Evolutionary conservation across 2,888 invertebrate genomes (phyloP), one percentile per base, ranked within the genome.

Genomic region (Dasysyrphus albostriatus): DNA sequence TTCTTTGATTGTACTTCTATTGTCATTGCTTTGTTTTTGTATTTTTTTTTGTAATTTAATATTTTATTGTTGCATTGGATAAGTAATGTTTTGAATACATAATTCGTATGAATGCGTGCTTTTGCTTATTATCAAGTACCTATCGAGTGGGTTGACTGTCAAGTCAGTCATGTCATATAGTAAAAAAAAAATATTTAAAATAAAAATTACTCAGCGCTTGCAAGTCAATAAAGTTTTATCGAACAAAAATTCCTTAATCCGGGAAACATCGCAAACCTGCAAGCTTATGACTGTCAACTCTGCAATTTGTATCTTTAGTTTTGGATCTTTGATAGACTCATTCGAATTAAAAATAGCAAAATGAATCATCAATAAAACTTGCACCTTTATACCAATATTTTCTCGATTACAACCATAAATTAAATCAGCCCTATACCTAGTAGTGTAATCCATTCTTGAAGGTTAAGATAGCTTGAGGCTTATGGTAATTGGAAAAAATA

Each of bases 1-100:
- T 24, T 77, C 56, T 56, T 34, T 49, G 67, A 78, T 76, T 67
- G n/a, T n/a, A 67, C 59, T 65, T 58, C 12, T 51, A 37, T 51
- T 47, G 58, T 65, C 39, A 54, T 29, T 54, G 47, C 3, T 37
- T 37, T 10, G 12, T 63, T 37, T 14, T 42, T 16, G 16, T 58
- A n/a, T 59, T 19, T 63, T 6, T 61, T 61, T 39, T 65, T 47
- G 32, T 47, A 16, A 47, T 9, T 9, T 16, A 3, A 39, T 12
- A 39, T 39, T 37, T 47, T 47, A 65, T 49, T 47, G 3, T 14
- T 49, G 49, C 67, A 67, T 6, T 16, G 7, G n/a, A 24, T 54
- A 7, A 39, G 65, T 37, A 37, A 39, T 39, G 69, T 69, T 54
- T 54, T 69, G 69, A 69, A 69, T 69, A 54, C n/a, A 54, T 69